A percentile compares a stretch with the other conserved stretches of the same genome.
Conservation (phyloP, 1,140 invertebrate genomes). For the Pseudomyrmex cubaensis region DNA sequence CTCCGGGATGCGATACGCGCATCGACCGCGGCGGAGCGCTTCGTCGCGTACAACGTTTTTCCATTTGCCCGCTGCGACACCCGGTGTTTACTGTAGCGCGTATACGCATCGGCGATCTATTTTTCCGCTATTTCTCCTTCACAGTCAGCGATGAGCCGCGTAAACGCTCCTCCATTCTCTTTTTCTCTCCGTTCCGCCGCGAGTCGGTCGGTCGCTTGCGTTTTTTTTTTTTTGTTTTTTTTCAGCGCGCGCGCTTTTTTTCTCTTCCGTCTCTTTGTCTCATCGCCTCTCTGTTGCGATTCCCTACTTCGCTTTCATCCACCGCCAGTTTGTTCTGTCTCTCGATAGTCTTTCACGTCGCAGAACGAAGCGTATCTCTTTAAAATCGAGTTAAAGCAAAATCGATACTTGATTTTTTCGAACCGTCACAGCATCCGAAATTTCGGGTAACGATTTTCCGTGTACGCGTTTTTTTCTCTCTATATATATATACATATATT, state of each 20-base stretch:
- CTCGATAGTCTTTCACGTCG: background rate
- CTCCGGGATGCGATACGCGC: constrained; percentile 12
- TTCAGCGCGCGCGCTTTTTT: background rate
- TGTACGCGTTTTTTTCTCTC: too few relatives aligned
- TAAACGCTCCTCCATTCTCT: constrained; percentile 32
- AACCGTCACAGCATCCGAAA: too few relatives aligned
- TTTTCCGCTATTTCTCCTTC: constrained; percentile 54
- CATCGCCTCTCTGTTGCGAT: constrained; percentile 4
- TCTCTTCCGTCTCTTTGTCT: constrained; percentile 10
- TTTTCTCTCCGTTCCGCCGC: background rate
- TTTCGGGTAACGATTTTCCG: too few relatives aligned
- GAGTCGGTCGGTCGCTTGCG: background rate
- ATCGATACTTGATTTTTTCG: background rate
- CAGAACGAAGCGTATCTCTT: background rate
- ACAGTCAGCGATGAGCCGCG: constrained; percentile 31
- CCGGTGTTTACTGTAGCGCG: constrained; percentile 56
- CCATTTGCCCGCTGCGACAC: constrained; percentile 62
- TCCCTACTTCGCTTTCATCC: constrained; percentile 6
- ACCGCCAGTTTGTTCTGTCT: constrained; percentile 12
- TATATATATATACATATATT: too few relatives aligned
- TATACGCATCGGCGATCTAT: constrained; percentile 47
- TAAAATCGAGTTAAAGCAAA: constrained; percentile 13
- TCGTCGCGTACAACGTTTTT: constrained; percentile 64
- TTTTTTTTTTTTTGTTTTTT: constrained; percentile 3
- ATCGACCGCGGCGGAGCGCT: background rate